Percentiles rank a stretch among this genome's conserved stretches.
Evolutionary conservation across 1,140 invertebrate species (phyloP).

Genomic region (Matsumurasca onukii): DNA sequence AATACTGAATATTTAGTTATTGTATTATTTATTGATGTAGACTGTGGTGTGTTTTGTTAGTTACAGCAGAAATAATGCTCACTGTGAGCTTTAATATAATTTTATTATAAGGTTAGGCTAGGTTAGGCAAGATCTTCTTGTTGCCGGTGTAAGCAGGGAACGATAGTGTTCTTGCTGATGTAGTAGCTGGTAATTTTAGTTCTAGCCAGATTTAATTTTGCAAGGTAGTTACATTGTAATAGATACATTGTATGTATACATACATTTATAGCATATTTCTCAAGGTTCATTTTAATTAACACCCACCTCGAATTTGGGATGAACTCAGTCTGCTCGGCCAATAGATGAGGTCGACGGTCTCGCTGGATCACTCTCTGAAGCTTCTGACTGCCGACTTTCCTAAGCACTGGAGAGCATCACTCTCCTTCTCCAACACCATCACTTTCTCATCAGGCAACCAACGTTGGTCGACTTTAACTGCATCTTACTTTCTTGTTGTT

Average conservation of each 20-base stretch:
- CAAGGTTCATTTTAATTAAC: constrained; percentile 55
- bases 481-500: constrained; percentile 72
- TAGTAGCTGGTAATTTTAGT: constrained; percentile 66
- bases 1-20: no score
- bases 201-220: constrained; percentile 84
- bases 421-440: constrained; percentile 67
- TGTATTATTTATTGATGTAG: no score
- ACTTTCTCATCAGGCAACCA: constrained; percentile 85
- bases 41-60: no score
- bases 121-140: no score
- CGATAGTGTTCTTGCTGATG: no score
- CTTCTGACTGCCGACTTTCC: constrained; percentile 81
- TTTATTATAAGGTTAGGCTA: no score
- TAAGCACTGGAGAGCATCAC: constrained; percentile 78
- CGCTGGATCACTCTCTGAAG: constrained; percentile 69
- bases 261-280: no score
- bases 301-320: constrained; percentile 43
- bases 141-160: no score
- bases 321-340: constrained; percentile 78
- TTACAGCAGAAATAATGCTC: no score
- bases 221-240: constrained; percentile 78
- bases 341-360: constrained; percentile 75
- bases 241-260: no score
- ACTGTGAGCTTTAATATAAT: no score
- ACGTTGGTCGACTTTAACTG: constrained; percentile 68